Conservation (phyloP, 2,888 invertebrate genomes). For the Danaus chrysippus region DNA sequence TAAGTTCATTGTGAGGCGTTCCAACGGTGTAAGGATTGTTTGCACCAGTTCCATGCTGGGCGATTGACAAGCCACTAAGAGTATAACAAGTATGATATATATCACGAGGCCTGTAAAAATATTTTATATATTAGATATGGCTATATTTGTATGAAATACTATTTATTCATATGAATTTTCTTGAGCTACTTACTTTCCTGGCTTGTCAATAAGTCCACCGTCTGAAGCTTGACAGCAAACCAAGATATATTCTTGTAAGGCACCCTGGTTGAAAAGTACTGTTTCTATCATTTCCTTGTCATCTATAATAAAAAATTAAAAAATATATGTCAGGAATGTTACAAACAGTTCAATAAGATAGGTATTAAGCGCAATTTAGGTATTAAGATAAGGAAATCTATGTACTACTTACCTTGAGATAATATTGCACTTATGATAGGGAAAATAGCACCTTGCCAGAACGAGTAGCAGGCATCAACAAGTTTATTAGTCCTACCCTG, state of each 20-base stretch:
- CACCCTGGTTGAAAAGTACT: slow-evolving; percentile 89
- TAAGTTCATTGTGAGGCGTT: slow-evolving; percentile 83
- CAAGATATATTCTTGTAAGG: slow-evolving; percentile 96
- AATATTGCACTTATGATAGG: slow-evolving; percentile 90
- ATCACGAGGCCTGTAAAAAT: slow-evolving; percentile 85
- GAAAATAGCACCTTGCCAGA: slow-evolving; percentile 98
- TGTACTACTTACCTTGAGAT: slow-evolving; percentile 59
- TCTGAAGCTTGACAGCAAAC: slow-evolving; percentile 92
- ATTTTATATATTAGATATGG: background rate
- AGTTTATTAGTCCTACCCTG: slow-evolving; percentile 98
- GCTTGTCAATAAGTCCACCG: slow-evolving; percentile 98
- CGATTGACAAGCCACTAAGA: slow-evolving; percentile 94
- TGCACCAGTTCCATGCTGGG: slow-evolving; percentile 84
- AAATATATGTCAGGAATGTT: slow-evolving; percentile 10
- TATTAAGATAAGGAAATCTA: background rate
- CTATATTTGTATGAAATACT: background rate
- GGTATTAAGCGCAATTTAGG: background rate
- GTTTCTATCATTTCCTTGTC: slow-evolving; percentile 71
- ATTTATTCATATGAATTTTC: slow-evolving; percentile 2
- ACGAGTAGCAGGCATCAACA: slow-evolving; percentile 99
- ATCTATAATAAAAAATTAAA: slow-evolving; percentile 49
- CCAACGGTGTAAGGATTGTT: slow-evolving; percentile 79
- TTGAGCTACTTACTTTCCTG: slow-evolving; percentile 87
- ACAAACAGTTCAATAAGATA: too few relatives aligned
- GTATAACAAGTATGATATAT: slow-evolving; percentile 98